Evolutionary conservation across 2,113 vertebrate genomes (phyloP).

Genomic region (Eulacestoma nigropectus): DNA sequence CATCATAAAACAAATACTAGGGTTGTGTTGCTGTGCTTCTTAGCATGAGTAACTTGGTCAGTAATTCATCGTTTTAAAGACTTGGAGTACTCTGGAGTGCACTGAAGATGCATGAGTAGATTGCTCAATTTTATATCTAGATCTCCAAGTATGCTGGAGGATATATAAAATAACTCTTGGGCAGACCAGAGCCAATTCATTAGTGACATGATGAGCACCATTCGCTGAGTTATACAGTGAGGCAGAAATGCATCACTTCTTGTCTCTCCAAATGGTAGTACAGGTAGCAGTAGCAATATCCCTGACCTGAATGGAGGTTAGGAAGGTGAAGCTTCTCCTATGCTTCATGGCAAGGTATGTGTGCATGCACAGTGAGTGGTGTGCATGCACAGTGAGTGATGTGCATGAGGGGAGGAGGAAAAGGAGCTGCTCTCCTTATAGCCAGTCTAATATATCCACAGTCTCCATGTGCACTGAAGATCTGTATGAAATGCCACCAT

Average conservation of each 20-base stretch:
- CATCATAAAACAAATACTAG: not conserved
- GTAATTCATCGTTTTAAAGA: not conserved
- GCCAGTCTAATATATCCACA: accelerated
- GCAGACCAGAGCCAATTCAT: not conserved
- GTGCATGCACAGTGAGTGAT: not conserved
- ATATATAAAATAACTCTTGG: not conserved
- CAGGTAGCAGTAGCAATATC: not conserved
- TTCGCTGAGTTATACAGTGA: not conserved
- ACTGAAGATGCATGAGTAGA: not conserved
- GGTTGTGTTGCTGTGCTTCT: not conserved
- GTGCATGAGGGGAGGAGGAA: not conserved
- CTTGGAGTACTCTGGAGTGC: not conserved
- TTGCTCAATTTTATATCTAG: not conserved
- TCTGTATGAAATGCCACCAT: not conserved
- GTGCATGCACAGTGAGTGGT: not conserved
- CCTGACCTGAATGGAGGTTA: not conserved
- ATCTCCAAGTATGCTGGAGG: not conserved
- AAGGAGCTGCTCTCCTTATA: not conserved
- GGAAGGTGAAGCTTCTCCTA: not conserved
- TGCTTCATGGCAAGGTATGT: no score
- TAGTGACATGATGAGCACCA: not conserved
- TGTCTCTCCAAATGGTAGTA: not conserved
- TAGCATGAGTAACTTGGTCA: not conserved
- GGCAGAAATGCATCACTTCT: not conserved
- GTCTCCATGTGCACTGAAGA: not conserved